phyloP scores from a whole-genome alignment of 1,140 invertebrate species.

The Melitaea cinxia region DNA sequence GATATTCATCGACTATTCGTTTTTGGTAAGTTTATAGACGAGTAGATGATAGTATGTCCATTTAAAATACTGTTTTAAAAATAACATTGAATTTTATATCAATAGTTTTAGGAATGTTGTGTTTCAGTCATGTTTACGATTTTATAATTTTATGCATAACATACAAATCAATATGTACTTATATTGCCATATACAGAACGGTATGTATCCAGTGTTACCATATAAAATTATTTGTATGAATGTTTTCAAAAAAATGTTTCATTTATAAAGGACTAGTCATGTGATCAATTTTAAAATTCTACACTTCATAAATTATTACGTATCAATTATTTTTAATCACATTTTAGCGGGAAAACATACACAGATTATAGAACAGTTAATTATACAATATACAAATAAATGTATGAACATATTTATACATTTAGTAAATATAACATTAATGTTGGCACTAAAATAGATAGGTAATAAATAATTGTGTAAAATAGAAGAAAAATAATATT shows the following conservation, averaged over 20 bases:
- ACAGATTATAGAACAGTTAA: conserved; percentile 9
- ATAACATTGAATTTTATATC: conserved; percentile 41
- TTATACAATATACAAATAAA: conserved; percentile 17
- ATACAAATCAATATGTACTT: conserved; percentile 10
- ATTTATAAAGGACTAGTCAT: conserved; percentile 8
- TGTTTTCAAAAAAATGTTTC: conserved; percentile 18
- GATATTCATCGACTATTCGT: conserved; percentile 11
- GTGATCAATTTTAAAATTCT: background rate
- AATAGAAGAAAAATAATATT: conserved; percentile 61
- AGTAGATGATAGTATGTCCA: conserved; percentile 40
- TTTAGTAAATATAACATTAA: conserved; percentile 35
- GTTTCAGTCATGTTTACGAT: conserved; percentile 24
- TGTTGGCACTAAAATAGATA: conserved; percentile 69
- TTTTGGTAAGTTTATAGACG: conserved; percentile 34
- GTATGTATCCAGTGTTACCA: conserved; percentile 17
- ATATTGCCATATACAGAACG: conserved; percentile 10
- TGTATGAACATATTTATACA: conserved; percentile 24
- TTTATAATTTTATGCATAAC: conserved; percentile 27
- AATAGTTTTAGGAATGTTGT: conserved; percentile 42
- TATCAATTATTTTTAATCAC: conserved; percentile 8
- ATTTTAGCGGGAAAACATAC: conserved; percentile 19
- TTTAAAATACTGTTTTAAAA: conserved; percentile 36
- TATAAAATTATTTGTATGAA: conserved; percentile 8
- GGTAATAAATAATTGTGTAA: conserved; percentile 69
- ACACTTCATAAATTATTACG: background rate